phyloP scores from a whole-genome alignment of 2,113 vertebrate species.

The Silurus glanis region DNA sequence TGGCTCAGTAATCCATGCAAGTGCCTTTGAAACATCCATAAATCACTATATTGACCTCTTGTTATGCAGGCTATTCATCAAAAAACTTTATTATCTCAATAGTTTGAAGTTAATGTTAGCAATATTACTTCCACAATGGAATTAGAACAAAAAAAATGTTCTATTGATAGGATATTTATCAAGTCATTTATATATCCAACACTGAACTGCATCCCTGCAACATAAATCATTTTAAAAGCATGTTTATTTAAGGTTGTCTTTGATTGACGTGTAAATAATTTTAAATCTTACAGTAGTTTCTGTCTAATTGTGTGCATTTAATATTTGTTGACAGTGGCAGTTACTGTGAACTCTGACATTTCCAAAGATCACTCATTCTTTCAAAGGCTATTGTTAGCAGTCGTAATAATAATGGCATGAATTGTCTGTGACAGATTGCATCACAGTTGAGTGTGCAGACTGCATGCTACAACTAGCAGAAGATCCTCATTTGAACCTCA shows the following conservation, averaged over 20 bases:
- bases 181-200: neutral
- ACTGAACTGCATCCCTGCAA: neutral
- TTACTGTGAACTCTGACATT: constrained; percentile 52
- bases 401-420: constrained; percentile 53
- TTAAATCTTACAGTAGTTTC: neutral
- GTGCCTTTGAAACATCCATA: neutral
- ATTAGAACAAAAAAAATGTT: neutral
- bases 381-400: constrained; percentile 57
- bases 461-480: constrained; percentile 41
- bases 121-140: neutral
- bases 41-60: neutral
- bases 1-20: neutral
- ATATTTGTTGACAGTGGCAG: constrained; percentile 1
- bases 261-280: neutral
- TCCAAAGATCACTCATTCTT: constrained; percentile 47
- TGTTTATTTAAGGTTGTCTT: neutral
- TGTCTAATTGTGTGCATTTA: neutral
- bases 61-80: neutral
- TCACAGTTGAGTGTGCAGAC: constrained; percentile 39
- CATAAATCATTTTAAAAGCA: neutral
- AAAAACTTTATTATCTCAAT: neutral
- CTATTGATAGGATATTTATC: neutral
- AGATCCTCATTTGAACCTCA: constrained; percentile 50
- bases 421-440: constrained; percentile 57
- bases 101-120: neutral